Percentiles rank a stretch among this genome's conserved stretches.
Conservation (phyloP, 53 echinoderm and acorn worm genomes). For the Stichopus horrens region DNA sequence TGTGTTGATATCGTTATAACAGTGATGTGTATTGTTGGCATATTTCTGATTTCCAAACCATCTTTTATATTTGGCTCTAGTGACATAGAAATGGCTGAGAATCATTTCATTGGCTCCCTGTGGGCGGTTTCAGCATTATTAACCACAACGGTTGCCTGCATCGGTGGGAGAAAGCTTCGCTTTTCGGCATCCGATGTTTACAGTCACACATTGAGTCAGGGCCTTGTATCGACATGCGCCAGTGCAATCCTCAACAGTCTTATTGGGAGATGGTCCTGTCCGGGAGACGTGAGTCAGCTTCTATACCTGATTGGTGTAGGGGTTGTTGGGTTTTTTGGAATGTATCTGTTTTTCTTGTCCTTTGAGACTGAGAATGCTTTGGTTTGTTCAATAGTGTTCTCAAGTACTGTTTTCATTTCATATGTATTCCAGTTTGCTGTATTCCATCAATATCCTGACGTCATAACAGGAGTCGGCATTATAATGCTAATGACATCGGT, state of each 20-base stretch:
- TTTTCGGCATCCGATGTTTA: no score
- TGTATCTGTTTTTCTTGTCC: neutral
- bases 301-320: neutral
- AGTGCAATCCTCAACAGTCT: neutral
- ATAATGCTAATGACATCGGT: neutral
- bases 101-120: neutral
- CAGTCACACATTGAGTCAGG: neutral
- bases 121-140: neutral
- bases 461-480: neutral
- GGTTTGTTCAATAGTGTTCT: neutral
- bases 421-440: conserved; percentile 2
- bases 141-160: neutral
- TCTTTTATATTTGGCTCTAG: neutral
- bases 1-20: no score
- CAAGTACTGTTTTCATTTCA: neutral
- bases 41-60: no score
- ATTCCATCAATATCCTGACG: neutral
- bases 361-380: neutral
- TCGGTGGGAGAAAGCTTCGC: no score
- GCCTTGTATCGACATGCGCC: neutral
- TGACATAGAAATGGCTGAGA: neutral
- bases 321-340: neutral
- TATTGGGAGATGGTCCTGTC: neutral
- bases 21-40: no score
- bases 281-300: neutral